Conservation (phyloP, 2,797 vertebrate species). For the Erethizon dorsatum region DNA sequence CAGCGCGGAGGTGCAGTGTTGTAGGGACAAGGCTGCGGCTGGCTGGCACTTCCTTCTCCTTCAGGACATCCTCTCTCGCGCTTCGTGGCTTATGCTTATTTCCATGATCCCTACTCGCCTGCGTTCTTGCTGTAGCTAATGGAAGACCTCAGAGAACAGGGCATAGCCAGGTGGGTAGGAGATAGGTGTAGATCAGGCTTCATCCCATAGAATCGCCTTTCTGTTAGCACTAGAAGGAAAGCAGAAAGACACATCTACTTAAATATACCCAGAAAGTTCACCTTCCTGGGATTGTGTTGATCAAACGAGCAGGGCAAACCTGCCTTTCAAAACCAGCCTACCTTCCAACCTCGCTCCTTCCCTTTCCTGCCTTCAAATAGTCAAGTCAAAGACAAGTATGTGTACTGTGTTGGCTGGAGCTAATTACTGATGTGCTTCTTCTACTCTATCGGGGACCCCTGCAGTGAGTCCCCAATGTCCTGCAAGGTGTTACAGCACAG, state of each 20-base stretch:
- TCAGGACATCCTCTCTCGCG: background rate
- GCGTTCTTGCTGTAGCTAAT: background rate
- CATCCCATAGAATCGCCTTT: background rate
- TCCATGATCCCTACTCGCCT: background rate
- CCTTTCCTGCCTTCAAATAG: background rate
- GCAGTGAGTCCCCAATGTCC: too few relatives aligned
- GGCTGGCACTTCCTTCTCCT: background rate
- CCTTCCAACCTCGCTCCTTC: background rate
- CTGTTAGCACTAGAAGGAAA: background rate
- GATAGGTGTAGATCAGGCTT: background rate
- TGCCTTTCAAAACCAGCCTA: background rate
- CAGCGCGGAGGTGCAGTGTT: too few relatives aligned
- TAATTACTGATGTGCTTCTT: background rate
- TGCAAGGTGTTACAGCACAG: background rate
- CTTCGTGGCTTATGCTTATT: background rate
- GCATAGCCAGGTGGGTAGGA: rapidly evolving
- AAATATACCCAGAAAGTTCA: background rate
- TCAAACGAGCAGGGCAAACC: background rate
- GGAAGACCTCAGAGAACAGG: background rate
- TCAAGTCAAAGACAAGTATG: background rate
- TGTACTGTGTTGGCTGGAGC: background rate
- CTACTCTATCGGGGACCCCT: background rate
- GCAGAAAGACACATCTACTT: background rate
- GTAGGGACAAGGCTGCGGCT: rapidly evolving
- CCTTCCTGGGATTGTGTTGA: background rate